Percentiles rank a stretch among this genome's conserved stretches.
phyloP scores from a whole-genome alignment of 2,888 invertebrate genomes.

The Epirrhoe tristata region DNA sequence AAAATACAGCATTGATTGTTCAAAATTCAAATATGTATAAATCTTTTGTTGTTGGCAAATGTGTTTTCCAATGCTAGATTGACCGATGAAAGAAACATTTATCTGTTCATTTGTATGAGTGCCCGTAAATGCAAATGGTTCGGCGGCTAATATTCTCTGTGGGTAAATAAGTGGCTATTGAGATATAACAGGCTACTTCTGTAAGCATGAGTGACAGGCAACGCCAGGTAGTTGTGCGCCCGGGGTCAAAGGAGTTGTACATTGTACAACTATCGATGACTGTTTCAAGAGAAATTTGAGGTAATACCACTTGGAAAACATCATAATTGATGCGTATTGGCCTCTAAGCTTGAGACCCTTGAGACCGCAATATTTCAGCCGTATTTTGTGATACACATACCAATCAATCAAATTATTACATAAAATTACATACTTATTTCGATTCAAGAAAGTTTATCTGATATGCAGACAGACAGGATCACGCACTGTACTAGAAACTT shows the following conservation, averaged over 20 bases:
- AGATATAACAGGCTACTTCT: constrained; percentile 60
- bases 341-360: constrained; percentile 40
- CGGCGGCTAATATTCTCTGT: constrained; percentile 52
- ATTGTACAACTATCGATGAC: constrained; percentile 61
- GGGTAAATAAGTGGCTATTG: constrained; percentile 60
- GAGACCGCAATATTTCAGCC: constrained; percentile 46
- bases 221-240: constrained; percentile 51
- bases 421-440: too few relatives aligned
- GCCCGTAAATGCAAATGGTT: constrained; percentile 40
- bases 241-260: constrained; percentile 50
- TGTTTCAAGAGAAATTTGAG: constrained; percentile 61
- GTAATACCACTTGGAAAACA: constrained; percentile 59
- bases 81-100: constrained; percentile 28
- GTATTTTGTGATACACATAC: not conserved
- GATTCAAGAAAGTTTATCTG: too few relatives aligned
- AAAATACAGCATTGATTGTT: constrained; percentile 36
- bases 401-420: too few relatives aligned
- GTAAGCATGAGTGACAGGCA: constrained; percentile 68
- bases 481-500: too few relatives aligned
- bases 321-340: constrained; percentile 56
- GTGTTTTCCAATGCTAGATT: constrained; percentile 23
- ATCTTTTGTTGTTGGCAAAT: constrained; percentile 27
- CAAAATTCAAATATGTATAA: constrained; percentile 41
- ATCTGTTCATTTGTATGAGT: constrained; percentile 19
- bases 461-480: too few relatives aligned